Evolutionary conservation across 30 jellyfish, hydroid and myxozoan genomes (phyloP).

Genomic region (Hydra vulgaris): DNA sequence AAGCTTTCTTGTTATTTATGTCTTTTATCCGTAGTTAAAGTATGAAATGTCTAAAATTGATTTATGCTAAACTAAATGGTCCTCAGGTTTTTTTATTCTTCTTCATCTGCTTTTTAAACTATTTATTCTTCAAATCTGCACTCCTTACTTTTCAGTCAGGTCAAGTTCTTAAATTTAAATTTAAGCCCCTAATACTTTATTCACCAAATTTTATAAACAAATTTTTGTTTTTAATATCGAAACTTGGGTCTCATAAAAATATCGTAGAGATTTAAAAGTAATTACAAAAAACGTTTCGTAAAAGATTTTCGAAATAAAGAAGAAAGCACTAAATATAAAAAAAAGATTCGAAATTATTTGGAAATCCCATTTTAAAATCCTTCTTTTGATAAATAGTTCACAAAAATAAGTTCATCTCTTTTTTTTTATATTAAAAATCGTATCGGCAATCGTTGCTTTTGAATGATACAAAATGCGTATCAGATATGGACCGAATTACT

Average conservation of each 20-base stretch:
- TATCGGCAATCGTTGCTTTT: background rate
- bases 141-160: background rate
- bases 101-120: background rate
- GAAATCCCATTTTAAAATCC: background rate
- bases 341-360: background rate
- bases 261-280: background rate
- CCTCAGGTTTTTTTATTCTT: background rate
- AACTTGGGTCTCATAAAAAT: background rate
- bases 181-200: background rate
- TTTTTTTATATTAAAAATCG: background rate
- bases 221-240: background rate
- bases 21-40: background rate
- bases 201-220: background rate
- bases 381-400: background rate
- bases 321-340: background rate
- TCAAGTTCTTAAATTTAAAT: background rate
- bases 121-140: background rate
- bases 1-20: background rate
- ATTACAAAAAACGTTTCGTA: background rate
- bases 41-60: background rate
- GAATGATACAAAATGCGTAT: background rate
- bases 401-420: background rate
- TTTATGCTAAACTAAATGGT: background rate
- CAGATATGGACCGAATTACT: background rate
- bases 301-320: background rate